Percentiles rank a stretch among this genome's conserved stretches.
phyloP scores from a whole-genome alignment of 2,797 vertebrate genomes.

The Pristis pectinata region DNA sequence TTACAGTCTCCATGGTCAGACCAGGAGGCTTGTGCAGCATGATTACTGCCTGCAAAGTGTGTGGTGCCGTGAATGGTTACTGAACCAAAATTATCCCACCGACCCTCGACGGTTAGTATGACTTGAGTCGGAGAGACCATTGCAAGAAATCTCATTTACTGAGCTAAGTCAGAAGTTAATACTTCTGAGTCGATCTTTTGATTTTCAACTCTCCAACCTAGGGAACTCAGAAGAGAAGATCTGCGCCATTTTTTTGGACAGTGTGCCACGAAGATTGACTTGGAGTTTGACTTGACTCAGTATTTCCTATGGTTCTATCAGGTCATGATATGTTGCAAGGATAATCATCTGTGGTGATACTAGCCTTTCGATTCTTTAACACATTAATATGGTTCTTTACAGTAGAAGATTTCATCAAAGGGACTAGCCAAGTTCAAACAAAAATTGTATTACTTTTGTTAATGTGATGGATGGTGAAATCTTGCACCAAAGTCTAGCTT shows the following conservation, averaged over 20 bases:
- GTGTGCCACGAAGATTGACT: neutral
- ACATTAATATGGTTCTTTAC: neutral
- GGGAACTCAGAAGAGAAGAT: neutral
- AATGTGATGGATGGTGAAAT: neutral
- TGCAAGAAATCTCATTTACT: constrained; percentile 9
- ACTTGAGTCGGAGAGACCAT: neutral
- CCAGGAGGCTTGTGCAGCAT: neutral
- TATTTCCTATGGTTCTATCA: neutral
- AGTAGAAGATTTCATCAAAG: neutral
- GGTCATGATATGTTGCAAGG: neutral
- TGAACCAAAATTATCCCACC: neutral
- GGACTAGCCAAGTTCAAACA: neutral
- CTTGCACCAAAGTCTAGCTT: neutral
- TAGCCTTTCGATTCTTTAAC: neutral
- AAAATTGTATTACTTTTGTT: neutral
- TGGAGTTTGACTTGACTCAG: neutral
- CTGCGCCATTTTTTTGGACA: neutral
- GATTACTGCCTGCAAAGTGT: neutral
- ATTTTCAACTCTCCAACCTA: neutral
- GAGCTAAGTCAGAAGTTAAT: neutral
- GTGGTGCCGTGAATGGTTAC: neutral
- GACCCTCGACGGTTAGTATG: neutral
- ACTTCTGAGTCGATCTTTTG: neutral
- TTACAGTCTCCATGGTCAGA: neutral
- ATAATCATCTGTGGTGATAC: neutral